phyloP scores from a whole-genome alignment of 2,113 vertebrate species.

The Toxotes chatareus region DNA sequence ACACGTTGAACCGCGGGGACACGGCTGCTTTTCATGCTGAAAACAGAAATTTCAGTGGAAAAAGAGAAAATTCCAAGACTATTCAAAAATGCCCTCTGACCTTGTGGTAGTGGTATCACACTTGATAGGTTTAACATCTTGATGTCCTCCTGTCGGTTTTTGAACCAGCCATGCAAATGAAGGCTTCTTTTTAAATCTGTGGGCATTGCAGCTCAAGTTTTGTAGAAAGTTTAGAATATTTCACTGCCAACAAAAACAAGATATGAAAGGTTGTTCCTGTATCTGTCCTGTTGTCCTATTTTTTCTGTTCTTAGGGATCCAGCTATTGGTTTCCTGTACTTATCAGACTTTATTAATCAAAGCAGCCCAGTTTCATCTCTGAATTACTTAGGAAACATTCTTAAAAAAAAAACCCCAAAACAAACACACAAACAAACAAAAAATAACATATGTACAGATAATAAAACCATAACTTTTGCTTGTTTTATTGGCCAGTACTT shows the following conservation, averaged over 20 bases:
- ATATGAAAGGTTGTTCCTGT: background rate
- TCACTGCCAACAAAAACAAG: background rate
- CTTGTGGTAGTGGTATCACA: background rate
- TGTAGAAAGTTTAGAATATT: background rate
- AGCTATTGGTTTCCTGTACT: background rate
- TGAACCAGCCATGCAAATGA: background rate
- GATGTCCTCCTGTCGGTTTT: background rate
- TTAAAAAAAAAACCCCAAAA: too few species aligned
- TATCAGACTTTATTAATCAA: background rate
- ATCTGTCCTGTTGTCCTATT: background rate
- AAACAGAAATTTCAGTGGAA: background rate
- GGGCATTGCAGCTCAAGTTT: background rate
- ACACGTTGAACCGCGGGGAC: background rate
- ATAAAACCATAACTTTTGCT: constrained; percentile 2
- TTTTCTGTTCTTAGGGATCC: background rate
- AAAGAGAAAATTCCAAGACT: background rate
- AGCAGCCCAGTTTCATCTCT: background rate
- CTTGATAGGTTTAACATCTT: background rate
- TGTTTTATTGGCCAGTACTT: constrained; percentile 44
- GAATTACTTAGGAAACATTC: background rate
- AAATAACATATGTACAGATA: constrained; percentile 4
- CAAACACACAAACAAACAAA: too few species aligned
- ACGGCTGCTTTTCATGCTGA: background rate
- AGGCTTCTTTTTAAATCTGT: background rate
- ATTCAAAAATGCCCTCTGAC: background rate